Base-by-base conservation (phyloP, 2,113 vertebrate genomes). In the Scytalopus superciliaris region DNA sequence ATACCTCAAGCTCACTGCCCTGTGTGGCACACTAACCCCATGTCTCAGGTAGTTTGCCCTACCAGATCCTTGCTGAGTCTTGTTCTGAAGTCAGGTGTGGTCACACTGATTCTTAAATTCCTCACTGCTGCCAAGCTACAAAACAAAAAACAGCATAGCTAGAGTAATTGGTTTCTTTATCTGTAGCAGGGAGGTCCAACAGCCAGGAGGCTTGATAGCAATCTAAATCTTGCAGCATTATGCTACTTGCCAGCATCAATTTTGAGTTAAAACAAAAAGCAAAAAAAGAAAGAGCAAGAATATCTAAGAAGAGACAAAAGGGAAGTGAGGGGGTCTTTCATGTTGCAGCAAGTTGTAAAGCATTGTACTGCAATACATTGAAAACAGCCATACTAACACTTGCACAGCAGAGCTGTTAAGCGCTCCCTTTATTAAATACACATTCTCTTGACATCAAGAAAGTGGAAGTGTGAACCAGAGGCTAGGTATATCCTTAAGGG, bases 11-110 rank as follows among this genome's bases (percentile, higher is more conserved):
- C 31, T 83, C 67, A 31, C 12, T 64, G 63, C 31, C 67, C 14
- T 39, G 17, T 33, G 11, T 67, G 69, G 6, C 28, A 28, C 0
- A 3, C 5, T 45, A 64, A 3, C 19, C 3, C 10, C 9, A 7
- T 5, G 3, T 40, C 19, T 56, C n/a, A 40, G n/a, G 27, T 19
- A 37, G 14, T 53, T 47, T 60, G 27, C 7, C 23, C 42, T 86
- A 73, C 33, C 33, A 79, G 44, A 50, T 9, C 30, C 35, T 55
- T 93, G 25, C 14, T 59, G 14, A 25, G 27, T 57, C 60, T 84
- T 89, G 22, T 25, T 75, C 16, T 60, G 44, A 78, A 78, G 14
- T 12, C 35, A 49, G 24, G 13, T 15, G 19, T 31, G 23, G 33
- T 55, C 39, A 55, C 16, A 35, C 5, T 22, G 37, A 17, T 59